Evolutionary conservation across 2,113 vertebrate genomes (phyloP).

Genomic region (Podiceps cristatus): DNA sequence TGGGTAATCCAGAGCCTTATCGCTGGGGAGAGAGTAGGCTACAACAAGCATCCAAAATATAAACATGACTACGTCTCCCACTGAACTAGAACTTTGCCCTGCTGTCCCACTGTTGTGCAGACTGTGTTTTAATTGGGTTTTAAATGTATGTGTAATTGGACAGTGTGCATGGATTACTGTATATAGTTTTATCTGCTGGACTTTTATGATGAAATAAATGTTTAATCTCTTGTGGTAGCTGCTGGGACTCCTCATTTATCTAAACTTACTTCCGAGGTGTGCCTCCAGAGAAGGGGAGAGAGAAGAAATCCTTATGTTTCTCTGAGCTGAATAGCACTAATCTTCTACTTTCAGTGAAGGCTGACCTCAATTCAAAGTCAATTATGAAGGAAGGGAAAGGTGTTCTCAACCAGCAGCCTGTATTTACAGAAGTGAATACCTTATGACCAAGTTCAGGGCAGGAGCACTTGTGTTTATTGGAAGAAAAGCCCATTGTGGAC

Average conservation of each 20-base stretch:
- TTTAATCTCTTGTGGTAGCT: slow-evolving; percentile 86
- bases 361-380: neutral
- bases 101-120: slow-evolving; percentile 60
- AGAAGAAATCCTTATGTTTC: neutral
- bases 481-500: neutral
- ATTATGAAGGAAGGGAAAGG: neutral
- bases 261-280: neutral
- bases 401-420: neutral
- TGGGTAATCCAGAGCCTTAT: slow-evolving; percentile 97
- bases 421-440: neutral
- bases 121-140: slow-evolving; percentile 76
- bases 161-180: slow-evolving; percentile 89
- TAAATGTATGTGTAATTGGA: slow-evolving; percentile 83
- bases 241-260: slow-evolving; percentile 8
- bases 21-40: slow-evolving; percentile 85
- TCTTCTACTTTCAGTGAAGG: neutral
- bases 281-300: neutral
- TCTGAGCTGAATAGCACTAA: neutral
- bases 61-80: slow-evolving; percentile 80
- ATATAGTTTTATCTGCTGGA: slow-evolving; percentile 92
- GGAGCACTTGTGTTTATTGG: neutral
- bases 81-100: slow-evolving; percentile 48
- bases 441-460: neutral
- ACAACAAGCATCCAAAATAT: slow-evolving; percentile 86
- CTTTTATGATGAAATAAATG: slow-evolving; percentile 93